Evolutionary conservation across 2,888 invertebrate genomes (phyloP).

Genomic region (Polylopha cassiicola): DNA sequence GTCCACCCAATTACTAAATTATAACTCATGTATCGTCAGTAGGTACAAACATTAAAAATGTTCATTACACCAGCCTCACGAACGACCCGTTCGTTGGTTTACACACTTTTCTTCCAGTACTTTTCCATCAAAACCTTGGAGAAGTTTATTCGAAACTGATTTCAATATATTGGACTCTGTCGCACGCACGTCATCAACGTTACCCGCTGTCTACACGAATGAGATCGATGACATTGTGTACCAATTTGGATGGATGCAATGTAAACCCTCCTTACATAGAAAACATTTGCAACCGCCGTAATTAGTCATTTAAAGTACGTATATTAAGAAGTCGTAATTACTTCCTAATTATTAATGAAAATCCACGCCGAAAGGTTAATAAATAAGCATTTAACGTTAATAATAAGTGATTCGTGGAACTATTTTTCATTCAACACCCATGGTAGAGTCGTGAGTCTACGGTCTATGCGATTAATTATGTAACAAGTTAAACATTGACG

Average conservation of each 20-base stretch:
- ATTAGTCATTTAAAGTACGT: too few species aligned
- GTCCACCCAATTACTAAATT: not conserved
- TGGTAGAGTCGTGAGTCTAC: too few species aligned
- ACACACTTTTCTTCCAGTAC: constrained; percentile 58
- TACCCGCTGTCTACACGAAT: not conserved
- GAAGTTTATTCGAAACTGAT: constrained; percentile 32
- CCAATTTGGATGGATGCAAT: not conserved
- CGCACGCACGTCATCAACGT: constrained; percentile 21
- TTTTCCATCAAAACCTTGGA: constrained; percentile 55
- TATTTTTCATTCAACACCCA: too few species aligned
- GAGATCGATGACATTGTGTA: not conserved
- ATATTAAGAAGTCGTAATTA: too few species aligned
- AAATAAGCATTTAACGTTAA: too few species aligned
- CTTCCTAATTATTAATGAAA: too few species aligned
- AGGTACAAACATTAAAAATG: constrained; percentile 35
- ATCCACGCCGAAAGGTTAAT: too few species aligned
- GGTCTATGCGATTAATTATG: too few species aligned
- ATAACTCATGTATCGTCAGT: constrained; percentile 1
- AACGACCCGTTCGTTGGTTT: constrained; percentile 35
- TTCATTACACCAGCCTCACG: constrained; percentile 37
- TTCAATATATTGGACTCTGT: constrained; percentile 37
- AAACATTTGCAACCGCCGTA: too few species aligned
- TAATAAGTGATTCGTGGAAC: too few species aligned
- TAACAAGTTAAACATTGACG: too few species aligned
- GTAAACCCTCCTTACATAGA: not conserved